These are phyloP conservation scores for Heliconius erato DNA, from an alignment of 2,888 invertebrate species.

Conservation along the genomic window DNA sequence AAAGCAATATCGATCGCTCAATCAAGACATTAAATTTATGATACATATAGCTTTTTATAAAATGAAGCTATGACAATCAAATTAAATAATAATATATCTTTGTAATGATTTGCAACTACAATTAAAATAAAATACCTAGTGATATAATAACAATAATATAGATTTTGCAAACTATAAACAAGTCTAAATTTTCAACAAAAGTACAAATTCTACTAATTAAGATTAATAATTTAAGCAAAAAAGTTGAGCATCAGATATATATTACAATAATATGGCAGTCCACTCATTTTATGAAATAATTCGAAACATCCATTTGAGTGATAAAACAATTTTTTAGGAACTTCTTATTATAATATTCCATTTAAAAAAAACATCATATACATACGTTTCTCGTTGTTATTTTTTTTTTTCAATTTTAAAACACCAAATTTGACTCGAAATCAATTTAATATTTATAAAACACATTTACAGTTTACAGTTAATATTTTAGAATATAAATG, in stretches of 20 bases:
- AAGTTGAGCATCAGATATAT: constrained; percentile 82
- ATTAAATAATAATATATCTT: constrained; percentile 41
- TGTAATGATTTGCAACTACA: constrained; percentile 66
- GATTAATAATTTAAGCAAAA: constrained; percentile 73
- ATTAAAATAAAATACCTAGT: constrained; percentile 65
- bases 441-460: too few relatives aligned
- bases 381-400: constrained; percentile 2
- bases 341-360: constrained; percentile 1
- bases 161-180: constrained; percentile 71
- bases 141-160: constrained; percentile 64
- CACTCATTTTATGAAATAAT: constrained; percentile 78
- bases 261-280: constrained; percentile 57
- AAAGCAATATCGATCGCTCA: constrained; percentile 62
- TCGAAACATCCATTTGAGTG: not conserved
- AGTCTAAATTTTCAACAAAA: constrained; percentile 62
- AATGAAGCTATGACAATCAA: constrained; percentile 65
- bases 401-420: not conserved
- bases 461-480: not conserved
- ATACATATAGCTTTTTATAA: constrained; percentile 56
- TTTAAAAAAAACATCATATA: not conserved
- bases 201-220: constrained; percentile 65
- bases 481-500: constrained; percentile 24
- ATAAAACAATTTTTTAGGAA: not conserved
- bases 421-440: too few relatives aligned
- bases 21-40: constrained; percentile 57